Percentiles rank a stretch among this genome's conserved stretches.
Conservation (phyloP, 2,113 vertebrate species). For the Procavia capensis region DNA sequence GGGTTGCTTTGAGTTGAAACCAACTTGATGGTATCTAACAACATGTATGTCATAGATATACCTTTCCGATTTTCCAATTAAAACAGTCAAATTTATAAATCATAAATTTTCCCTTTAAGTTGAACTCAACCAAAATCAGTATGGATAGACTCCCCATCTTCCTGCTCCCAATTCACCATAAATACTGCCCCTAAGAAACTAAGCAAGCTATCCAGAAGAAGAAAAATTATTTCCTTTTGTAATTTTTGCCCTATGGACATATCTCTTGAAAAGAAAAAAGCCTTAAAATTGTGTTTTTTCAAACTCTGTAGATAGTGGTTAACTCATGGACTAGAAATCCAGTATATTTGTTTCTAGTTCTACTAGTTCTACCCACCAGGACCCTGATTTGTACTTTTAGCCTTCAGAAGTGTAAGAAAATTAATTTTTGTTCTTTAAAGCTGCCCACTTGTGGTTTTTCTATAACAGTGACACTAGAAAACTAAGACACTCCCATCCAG, state of each 20-base stretch:
- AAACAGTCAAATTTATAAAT: constrained; percentile 68
- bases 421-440: neutral
- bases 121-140: neutral
- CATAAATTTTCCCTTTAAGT: constrained; percentile 1
- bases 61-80: constrained; percentile 51
- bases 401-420: neutral
- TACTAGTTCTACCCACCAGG: neutral
- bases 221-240: neutral
- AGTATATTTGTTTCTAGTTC: neutral
- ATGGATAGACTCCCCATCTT: neutral
- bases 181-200: neutral
- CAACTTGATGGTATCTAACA: too few relatives aligned
- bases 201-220: neutral
- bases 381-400: neutral
- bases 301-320: neutral
- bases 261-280: neutral
- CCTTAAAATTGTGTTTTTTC: neutral
- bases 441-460: neutral
- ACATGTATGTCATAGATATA: neutral
- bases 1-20: too few relatives aligned
- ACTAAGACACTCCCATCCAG: neutral
- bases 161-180: neutral
- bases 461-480: neutral
- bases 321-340: neutral
- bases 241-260: neutral